Conservation (phyloP, 2,888 invertebrate species). For the Drosophila fulvimacula region DNA sequence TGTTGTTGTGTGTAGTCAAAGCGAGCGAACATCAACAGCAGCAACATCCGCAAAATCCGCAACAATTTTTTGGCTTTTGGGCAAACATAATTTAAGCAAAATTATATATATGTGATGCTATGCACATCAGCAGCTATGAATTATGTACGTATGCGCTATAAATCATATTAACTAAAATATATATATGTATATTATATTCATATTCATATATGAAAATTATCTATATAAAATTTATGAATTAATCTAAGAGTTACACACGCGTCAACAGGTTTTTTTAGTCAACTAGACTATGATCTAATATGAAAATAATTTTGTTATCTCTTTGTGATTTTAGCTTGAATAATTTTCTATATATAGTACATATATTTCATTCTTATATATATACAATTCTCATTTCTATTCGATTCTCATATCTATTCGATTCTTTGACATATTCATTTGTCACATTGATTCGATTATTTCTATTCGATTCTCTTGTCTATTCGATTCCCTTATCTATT, state of each 20-base stretch:
- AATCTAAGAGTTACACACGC: background rate
- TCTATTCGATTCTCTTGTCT: too few relatives aligned
- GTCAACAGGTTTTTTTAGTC: background rate
- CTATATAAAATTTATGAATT: background rate
- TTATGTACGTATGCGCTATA: constrained; percentile 81
- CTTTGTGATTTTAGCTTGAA: too few relatives aligned
- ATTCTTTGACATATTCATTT: too few relatives aligned
- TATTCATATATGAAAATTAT: background rate
- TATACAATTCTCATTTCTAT: too few relatives aligned
- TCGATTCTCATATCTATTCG: too few relatives aligned
- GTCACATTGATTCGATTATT: too few relatives aligned
- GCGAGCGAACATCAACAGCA: constrained; percentile 33
- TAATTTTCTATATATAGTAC: too few relatives aligned
- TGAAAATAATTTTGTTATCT: background rate
- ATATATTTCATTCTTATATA: too few relatives aligned
- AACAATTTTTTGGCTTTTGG: constrained; percentile 76
- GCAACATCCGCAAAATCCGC: constrained; percentile 22
- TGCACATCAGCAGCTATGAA: constrained; percentile 84
- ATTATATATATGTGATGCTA: constrained; percentile 82
- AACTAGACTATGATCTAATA: background rate
- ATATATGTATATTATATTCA: too few relatives aligned
- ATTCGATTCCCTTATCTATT: too few relatives aligned
- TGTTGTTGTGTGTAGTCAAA: constrained; percentile 35
- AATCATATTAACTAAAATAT: background rate
- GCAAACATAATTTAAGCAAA: constrained; percentile 79